These are phyloP conservation scores for Epinephelus cyanopodus DNA, from an alignment of 2,113 vertebrate species.

Conservation along the genomic window DNA sequence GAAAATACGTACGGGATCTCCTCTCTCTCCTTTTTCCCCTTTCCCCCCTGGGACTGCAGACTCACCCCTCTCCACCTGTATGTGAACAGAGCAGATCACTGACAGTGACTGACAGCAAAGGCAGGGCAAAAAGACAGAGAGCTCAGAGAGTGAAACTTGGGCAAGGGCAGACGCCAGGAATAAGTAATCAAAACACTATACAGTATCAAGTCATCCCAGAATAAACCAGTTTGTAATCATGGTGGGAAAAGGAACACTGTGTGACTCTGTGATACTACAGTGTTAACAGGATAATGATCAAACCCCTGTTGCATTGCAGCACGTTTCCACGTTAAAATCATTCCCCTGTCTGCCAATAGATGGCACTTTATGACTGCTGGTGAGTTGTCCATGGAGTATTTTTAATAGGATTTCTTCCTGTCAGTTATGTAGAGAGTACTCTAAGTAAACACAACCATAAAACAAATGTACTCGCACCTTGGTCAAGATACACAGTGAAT, in stretches of 20 bases:
- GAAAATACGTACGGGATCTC: constrained; percentile 87
- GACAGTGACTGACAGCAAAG: constrained; percentile 68
- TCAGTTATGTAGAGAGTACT: constrained; percentile 51
- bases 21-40: constrained; percentile 84
- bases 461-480: constrained; percentile 41
- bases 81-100: constrained; percentile 71
- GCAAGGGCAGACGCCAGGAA: constrained; percentile 32
- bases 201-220: constrained; percentile 6
- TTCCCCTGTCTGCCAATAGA: constrained; percentile 80
- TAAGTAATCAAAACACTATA: constrained; percentile 40
- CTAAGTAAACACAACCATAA: constrained; percentile 56
- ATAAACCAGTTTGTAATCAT: constrained; percentile 29
- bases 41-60: constrained; percentile 79
- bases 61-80: constrained; percentile 86
- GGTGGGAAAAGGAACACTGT: neutral
- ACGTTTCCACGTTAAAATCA: constrained; percentile 38
- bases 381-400: constrained; percentile 35
- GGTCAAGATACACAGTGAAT: constrained; percentile 39
- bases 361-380: constrained; percentile 83
- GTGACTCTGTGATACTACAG: constrained; percentile 25
- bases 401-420: constrained; percentile 51
- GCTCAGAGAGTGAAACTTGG: constrained; percentile 32
- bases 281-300: constrained; percentile 33
- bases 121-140: constrained; percentile 38
- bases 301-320: constrained; percentile 75